Conservation (phyloP, 2,888 invertebrate species). For the Hypselothyrea guttata region DNA sequence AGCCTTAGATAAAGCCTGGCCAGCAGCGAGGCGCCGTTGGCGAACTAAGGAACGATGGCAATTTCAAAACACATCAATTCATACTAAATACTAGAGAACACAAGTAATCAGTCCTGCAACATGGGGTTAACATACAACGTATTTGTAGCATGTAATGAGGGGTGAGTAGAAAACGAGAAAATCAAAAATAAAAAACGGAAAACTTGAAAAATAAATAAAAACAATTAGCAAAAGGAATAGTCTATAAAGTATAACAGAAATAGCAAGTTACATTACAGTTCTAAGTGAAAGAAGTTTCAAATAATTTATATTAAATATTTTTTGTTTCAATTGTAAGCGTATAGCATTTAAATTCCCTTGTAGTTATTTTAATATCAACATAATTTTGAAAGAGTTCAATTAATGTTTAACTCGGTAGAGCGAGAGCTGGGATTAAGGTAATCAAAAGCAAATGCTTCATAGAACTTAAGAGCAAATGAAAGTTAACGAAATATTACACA, state of each 20-base stretch:
- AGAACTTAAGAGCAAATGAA: slow-evolving; percentile 72
- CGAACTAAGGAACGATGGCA: slow-evolving; percentile 46
- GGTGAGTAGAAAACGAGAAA: slow-evolving; percentile 17
- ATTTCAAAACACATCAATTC: neutral
- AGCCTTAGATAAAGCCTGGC: slow-evolving; percentile 80
- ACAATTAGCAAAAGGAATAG: slow-evolving; percentile 33
- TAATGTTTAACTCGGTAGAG: no score
- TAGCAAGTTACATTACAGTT: no score
- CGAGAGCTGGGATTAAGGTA: no score
- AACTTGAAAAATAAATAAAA: slow-evolving; percentile 23
- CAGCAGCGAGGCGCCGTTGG: slow-evolving; percentile 28
- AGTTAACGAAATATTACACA: slow-evolving; percentile 72
- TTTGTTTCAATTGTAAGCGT: no score
- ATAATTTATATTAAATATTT: no score
- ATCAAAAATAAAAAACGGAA: slow-evolving; percentile 27
- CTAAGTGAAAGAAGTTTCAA: no score
- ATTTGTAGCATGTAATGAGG: slow-evolving; percentile 64
- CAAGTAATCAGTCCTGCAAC: slow-evolving; percentile 71
- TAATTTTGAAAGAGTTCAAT: no score
- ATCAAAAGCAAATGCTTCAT: slow-evolving; percentile 51
- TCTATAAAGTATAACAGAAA: neutral
- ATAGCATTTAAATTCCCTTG: no score
- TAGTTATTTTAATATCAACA: no score
- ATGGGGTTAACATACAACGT: slow-evolving; percentile 72
- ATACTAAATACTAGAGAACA: slow-evolving; percentile 4